These are phyloP conservation scores for Pycnomerus fuliginosus DNA, from an alignment of 2,888 invertebrate genomes.

Conservation along the genomic window DNA sequence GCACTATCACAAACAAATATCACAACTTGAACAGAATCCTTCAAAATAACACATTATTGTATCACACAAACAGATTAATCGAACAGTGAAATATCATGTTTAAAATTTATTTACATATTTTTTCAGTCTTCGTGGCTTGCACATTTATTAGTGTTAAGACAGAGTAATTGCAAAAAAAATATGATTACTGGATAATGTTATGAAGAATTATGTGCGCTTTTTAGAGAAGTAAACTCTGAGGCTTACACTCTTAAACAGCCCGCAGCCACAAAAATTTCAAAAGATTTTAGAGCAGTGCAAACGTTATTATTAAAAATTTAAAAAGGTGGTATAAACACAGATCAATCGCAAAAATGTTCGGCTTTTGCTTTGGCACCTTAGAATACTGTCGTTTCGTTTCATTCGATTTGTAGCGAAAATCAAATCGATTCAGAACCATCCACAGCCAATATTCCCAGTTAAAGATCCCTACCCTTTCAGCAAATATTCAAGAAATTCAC, in stretches of 20 bases:
- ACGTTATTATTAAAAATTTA: neutral
- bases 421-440: no score
- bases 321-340: conserved; percentile 29
- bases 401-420: no score
- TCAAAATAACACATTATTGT: no score
- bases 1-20: no score
- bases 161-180: conserved; percentile 16
- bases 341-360: conserved; percentile 35
- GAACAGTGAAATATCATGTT: neutral
- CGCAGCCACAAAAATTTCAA: conserved; percentile 13
- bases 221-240: neutral
- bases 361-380: conserved; percentile 17
- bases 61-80: neutral
- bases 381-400: no score
- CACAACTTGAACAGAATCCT: no score
- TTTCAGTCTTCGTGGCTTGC: conserved; percentile 36
- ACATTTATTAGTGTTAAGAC: conserved; percentile 17
- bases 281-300: conserved; percentile 2
- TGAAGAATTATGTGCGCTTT: conserved; percentile 5
- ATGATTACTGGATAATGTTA: conserved; percentile 10
- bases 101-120: conserved; percentile 3
- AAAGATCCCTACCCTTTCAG: conserved; percentile 1
- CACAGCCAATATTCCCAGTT: neutral
- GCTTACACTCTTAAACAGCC: neutral
- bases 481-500: conserved; percentile 16